Evolutionary conservation across 2,888 invertebrate genomes (phyloP).

Genomic region (Eucera pruinosa): DNA sequence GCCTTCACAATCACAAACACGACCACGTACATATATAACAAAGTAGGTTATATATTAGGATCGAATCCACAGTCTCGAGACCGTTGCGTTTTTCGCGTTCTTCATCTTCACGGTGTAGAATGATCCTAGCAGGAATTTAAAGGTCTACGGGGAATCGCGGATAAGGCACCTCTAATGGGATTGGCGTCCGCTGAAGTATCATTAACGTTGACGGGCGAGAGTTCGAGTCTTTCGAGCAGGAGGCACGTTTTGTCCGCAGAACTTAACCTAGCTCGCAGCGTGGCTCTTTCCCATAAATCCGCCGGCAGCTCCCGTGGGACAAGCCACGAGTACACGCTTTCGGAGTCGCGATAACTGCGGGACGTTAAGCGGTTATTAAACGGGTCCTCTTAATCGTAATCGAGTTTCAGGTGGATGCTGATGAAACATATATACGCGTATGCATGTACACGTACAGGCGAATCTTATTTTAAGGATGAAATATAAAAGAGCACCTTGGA

Average conservation of each 20-base stretch:
- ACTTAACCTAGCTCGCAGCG: constrained; percentile 52
- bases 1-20: constrained; percentile 5
- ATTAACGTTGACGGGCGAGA: constrained; percentile 67
- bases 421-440: neutral
- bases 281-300: constrained; percentile 64
- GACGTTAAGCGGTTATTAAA: constrained; percentile 65
- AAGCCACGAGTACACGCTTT: constrained; percentile 38
- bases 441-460: no score
- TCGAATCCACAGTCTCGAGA: neutral
- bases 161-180: constrained; percentile 76
- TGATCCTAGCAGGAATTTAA: constrained; percentile 74
- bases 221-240: constrained; percentile 34
- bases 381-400: constrained; percentile 54
- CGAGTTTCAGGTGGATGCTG: constrained; percentile 26
- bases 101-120: constrained; percentile 44
- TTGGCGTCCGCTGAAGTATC: constrained; percentile 75
- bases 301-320: constrained; percentile 50
- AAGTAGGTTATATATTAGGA: neutral
- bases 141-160: constrained; percentile 74
- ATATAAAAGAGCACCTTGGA: neutral
- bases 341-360: constrained; percentile 60
- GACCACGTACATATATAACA: no score
- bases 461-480: neutral
- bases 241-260: constrained; percentile 60
- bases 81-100: neutral